Conservation (phyloP, 1,140 invertebrate genomes). For the Potamilus streckersoni region DNA sequence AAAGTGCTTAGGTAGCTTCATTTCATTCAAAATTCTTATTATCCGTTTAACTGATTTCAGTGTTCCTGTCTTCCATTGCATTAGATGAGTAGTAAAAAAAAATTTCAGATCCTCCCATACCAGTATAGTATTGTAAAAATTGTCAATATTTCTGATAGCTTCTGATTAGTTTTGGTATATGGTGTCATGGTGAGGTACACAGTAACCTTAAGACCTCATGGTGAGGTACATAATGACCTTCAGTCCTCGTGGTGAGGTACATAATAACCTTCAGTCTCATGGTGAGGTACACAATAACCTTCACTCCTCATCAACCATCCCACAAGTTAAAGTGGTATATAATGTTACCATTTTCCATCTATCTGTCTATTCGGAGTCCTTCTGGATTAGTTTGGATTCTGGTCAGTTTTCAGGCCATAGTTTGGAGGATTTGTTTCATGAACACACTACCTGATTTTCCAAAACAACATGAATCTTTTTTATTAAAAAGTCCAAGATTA, state of each 20-base stretch:
- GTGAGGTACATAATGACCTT: neutral
- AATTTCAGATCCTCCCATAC: neutral
- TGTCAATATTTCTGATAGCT: too few relatives aligned
- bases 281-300: neutral
- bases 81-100: neutral
- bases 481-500: too few relatives aligned
- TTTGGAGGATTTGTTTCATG: too few relatives aligned
- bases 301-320: neutral
- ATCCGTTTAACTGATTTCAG: too few relatives aligned
- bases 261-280: neutral
- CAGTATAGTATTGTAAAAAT: neutral
- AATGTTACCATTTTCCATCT: neutral
- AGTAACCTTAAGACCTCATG: too few relatives aligned
- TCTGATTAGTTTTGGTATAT: neutral
- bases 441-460: too few relatives aligned
- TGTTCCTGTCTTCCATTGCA: too few relatives aligned
- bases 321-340: neutral
- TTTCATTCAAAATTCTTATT: too few relatives aligned
- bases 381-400: conserved; percentile 1
- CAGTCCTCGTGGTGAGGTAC: neutral
- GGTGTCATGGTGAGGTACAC: neutral
- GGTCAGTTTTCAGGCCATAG: neutral
- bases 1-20: too few relatives aligned
- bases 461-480: too few relatives aligned
- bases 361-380: neutral